Evolutionary conservation across 2,888 invertebrate genomes (phyloP), one percentile per base, ranked within the genome.

Genomic region (Exephanes ischioxanthus): DNA sequence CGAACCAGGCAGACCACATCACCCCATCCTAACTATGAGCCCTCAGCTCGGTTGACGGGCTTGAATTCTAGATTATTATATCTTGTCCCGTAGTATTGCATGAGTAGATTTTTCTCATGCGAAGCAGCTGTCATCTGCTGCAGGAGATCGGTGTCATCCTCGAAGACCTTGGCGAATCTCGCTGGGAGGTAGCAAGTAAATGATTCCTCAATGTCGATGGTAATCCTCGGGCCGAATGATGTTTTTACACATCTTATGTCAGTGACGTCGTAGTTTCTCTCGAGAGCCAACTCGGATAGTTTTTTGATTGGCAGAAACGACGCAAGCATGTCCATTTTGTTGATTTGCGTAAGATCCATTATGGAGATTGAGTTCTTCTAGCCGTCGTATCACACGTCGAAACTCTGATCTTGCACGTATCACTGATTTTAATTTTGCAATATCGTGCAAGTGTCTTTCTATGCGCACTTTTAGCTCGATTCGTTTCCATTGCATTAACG

Each of bases 21-120:
- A 30, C 6, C 37, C 6, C 9, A 6, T 37, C 7, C 0, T 9
- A 9, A 37, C 37, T 37, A 37, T 37, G 6, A 9, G 37, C 37
- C 9, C 37, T 37, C 37, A 1, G 7, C 9, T 7, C 1, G 7
- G 37, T 6, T 6, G 37, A 11, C 16, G 51, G 51, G 16, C n/a
- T 55, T 61, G 61, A 73, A 73, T 11, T 61, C 61, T 22, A 45
- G 6, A n/a, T 61, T 61, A 51, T 75, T 75, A n/a, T 58, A 63
- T 33, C 26, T 48, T 22, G 26, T 30, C 0, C 75, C 63, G 2
- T 11, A 5, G 22, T 71, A 71, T 2, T 16, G 51, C 70, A 70
- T 26, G 9, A 51, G 19, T 0, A 51, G 16, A 1, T 16, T 16
- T 30, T 51, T n/a, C 5, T 19, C 16, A 22, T 71, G 53, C 6